Evolutionary conservation across 2,113 vertebrate species (phyloP).

Genomic region (Cottus gobio): DNA sequence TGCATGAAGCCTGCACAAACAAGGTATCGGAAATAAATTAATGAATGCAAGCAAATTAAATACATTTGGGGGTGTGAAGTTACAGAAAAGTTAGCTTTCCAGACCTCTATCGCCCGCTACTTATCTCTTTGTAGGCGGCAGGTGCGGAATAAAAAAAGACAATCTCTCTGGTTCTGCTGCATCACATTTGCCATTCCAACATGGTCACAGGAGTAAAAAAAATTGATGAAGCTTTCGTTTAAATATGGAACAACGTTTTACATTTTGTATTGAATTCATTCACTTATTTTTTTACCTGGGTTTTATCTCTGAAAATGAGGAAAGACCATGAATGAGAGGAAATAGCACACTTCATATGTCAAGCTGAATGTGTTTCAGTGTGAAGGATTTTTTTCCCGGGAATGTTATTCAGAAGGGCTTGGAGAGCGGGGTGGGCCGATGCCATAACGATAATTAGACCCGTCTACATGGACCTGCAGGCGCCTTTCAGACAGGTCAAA

Average conservation of each 20-base stretch:
- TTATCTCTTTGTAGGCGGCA: not conserved
- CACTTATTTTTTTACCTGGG: not conserved
- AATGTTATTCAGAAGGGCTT: not conserved
- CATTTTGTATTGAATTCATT: not conserved
- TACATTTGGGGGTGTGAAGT: not conserved
- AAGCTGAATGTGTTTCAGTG: slow-evolving; percentile 7
- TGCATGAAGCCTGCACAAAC: not conserved
- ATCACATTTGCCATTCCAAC: not conserved
- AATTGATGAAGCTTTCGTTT: not conserved
- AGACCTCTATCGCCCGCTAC: not conserved
- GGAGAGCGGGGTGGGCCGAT: slow-evolving; percentile 1
- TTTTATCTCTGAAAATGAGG: not conserved
- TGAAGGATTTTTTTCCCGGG: not conserved
- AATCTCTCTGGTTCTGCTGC: not conserved
- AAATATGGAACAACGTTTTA: not conserved
- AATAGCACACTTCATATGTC: slow-evolving; percentile 3
- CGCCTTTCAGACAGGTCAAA: slow-evolving; percentile 22
- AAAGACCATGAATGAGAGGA: not conserved
- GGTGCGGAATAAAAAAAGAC: not conserved
- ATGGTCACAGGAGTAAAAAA: not conserved
- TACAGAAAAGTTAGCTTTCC: not conserved
- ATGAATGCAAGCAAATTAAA: not conserved
- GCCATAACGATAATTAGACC: slow-evolving; percentile 34
- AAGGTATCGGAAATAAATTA: not conserved
- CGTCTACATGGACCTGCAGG: slow-evolving; percentile 26